Conservation (phyloP, 2,888 invertebrate genomes). For the Acrobasis suavella region DNA sequence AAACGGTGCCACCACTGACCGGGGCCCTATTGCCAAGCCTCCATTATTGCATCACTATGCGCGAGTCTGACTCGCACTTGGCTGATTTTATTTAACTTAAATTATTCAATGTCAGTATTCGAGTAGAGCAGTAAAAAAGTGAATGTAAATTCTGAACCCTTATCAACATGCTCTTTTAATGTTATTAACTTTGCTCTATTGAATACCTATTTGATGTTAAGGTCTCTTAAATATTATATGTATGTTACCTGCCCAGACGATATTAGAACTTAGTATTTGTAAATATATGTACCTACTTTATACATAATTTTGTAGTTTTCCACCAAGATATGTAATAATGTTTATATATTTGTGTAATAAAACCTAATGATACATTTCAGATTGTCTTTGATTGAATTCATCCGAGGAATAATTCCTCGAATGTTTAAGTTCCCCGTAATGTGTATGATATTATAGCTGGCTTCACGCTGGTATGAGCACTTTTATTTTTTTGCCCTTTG, state of each 20-base stretch:
- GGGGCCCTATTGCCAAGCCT: no score
- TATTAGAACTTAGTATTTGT: slow-evolving; percentile 45
- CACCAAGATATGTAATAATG: slow-evolving; percentile 71
- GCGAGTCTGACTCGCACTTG: no score
- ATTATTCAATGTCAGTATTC: no score
- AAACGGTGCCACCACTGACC: no score
- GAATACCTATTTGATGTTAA: background rate
- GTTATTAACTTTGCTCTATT: background rate
- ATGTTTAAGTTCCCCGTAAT: background rate
- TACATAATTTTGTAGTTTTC: slow-evolving; percentile 71
- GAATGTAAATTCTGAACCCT: no score
- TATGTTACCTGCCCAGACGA: slow-evolving; percentile 27
- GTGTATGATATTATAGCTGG: no score
- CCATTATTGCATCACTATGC: no score
- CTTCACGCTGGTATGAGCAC: no score
- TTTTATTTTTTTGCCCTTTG: no score
- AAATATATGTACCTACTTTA: slow-evolving; percentile 62
- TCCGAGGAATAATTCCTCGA: background rate
- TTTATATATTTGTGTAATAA: slow-evolving; percentile 75
- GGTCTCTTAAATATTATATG: slow-evolving; percentile 15
- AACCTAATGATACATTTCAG: slow-evolving; percentile 54
- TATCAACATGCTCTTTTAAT: no score
- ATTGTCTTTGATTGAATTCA: slow-evolving; percentile 35
- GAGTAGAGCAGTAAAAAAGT: no score
- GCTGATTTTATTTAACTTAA: no score